Evolutionary conservation across 2,797 vertebrate species (phyloP), one percentile per base, ranked within the genome.

Genomic region (Sebastes umbrosus): DNA sequence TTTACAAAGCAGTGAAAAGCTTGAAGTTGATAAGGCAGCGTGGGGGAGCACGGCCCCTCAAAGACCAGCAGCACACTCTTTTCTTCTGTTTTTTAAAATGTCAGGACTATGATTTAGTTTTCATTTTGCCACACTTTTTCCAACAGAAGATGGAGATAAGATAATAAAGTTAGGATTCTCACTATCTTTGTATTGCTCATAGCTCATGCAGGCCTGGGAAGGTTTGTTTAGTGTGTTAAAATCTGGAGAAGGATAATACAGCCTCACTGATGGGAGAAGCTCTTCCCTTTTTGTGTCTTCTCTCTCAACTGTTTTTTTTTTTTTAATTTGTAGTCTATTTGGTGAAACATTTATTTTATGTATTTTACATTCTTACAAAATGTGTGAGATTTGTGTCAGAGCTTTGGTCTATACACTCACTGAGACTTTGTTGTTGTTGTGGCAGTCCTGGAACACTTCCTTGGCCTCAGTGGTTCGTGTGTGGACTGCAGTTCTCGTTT

Each of bases 1-100:
- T 86, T 84, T 66, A 62, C 16, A 70, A 77, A 85, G 71, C 66
- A 32, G 71, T 76, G 16, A 27, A 82, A 77, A 36, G 78, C 63
- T 60, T 59, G 12, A 1, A 1, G 65, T 24, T 76, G 85, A 90
- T 83, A 77, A 84, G 68, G 14, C 43, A 5, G 31, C 27, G 60
- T 64, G 77, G 22, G 63, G 52, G 72, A 66, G 73, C 18, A 4
- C 2, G 4, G 54, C 25, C 10, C 11, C 34, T 54, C 57, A 50
- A 29, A 59, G 2, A 7, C 18, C 32, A 12, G 32, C 78, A 36
- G 32, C 72, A 79, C 16, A 34, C 46, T 22, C 22, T 16, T 60
- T 43, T 55, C 25, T 12, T 52, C 1, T 59, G 4, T 52, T 73
- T 63, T 66, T 60, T 25, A 6, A 69, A 58, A 79, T 75, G 50